Evolutionary conservation across 2,113 vertebrate species (phyloP), one percentile per base, ranked within the genome.

Genomic region (Isichthys henryi): DNA sequence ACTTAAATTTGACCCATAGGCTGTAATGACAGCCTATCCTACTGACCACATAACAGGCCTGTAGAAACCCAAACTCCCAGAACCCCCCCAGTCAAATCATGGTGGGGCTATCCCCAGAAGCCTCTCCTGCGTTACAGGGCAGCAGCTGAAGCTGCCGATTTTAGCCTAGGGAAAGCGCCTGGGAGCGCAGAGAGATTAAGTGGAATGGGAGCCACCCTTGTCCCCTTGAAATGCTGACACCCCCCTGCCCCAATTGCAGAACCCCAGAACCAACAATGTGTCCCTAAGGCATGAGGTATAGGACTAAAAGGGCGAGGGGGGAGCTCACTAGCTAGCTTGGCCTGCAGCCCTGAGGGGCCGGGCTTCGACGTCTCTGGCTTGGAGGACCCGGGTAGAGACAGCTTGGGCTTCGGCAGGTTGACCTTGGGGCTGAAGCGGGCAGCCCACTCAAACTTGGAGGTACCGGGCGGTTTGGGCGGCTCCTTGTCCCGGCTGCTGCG

Each of bases 371-470:
- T 95, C 95, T 99, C 98, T 15, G 98, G 97, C 94, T 99, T 99
- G 93, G 98, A 99, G 94, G 98, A 98, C 93, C 98, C 98, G 88
- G 98, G 98, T 91, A 99, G 96, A 95, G 98, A 97, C 95, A 99
- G 97, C 97, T 99, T 99, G 94, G 98, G 97, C 97, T 99, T 99
- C 96, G 98, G 97, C 94, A 99, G 96, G 95, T 97, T 99, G 93
- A 99, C 98, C 97, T 99, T 99, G 86, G 98, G 97, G 95, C 97
- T 99, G 92, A 99, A 99, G 91, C 98, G 97, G 94, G 98, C 96
- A 93, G 98, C 97, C 98, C 98, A 99, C 95, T 99, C 98, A 94
- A 99, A 99, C 93, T 99, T 99, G 88, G 98, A 99, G 94, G 98
- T 98, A 94, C 97, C 96, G 93, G 97, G 95, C 91, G 96, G 95